Percentiles rank a stretch among this genome's conserved stretches.
Evolutionary conservation across 2,888 invertebrate species (phyloP).

Genomic region (Polyommatus iphigenia): DNA sequence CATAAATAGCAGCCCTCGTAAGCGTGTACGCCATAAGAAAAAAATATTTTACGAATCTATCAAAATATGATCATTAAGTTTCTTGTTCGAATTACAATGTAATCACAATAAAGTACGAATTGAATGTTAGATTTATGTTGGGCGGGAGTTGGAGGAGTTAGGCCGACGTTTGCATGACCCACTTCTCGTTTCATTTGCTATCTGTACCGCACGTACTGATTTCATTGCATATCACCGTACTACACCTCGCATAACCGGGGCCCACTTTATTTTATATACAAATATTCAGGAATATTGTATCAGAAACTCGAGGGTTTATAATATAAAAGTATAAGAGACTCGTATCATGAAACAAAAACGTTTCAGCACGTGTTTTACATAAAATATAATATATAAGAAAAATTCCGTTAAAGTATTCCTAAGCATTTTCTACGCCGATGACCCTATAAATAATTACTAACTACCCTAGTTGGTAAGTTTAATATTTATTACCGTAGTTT

Average conservation of each 20-base stretch:
- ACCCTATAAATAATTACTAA: not conserved
- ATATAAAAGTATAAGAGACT: not conserved
- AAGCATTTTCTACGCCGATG: not conserved
- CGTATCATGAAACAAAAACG: too few species aligned
- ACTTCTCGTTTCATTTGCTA: constrained; percentile 29
- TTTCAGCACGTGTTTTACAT: too few species aligned
- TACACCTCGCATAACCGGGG: not conserved
- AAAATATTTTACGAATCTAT: not conserved
- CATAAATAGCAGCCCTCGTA: too few species aligned
- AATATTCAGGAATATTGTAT: constrained; percentile 8
- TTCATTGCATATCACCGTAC: constrained; percentile 26
- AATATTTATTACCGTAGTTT: not conserved
- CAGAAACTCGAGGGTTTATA: not conserved
- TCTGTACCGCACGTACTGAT: constrained; percentile 32
- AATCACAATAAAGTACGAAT: constrained; percentile 9
- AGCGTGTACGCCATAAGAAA: too few species aligned
- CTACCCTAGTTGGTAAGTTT: not conserved
- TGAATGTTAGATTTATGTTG: constrained; percentile 11
- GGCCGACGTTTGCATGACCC: constrained; percentile 31
- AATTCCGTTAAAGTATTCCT: not conserved
- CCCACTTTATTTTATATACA: constrained; percentile 12
- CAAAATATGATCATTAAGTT: not conserved
- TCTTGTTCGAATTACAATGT: not conserved
- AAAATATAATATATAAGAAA: not conserved
- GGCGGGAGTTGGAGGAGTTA: not conserved